A percentile compares a stretch with the other conserved stretches of the same genome.
Conservation (phyloP, 53 echinoderm and acorn worm species). For the Paracentrotus lividus region DNA sequence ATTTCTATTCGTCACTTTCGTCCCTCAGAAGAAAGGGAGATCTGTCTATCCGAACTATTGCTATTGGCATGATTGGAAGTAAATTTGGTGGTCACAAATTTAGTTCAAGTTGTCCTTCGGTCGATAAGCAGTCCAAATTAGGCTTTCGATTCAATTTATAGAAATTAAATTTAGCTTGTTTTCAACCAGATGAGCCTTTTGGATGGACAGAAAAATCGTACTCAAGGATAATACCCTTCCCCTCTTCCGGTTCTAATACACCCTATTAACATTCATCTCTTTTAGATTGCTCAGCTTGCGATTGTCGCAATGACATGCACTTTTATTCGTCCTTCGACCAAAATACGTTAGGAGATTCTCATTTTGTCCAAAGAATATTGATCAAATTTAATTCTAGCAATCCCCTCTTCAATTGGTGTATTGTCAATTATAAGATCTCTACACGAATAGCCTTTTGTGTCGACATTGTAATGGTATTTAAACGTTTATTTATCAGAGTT, state of each 20-base stretch:
- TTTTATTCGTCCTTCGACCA: conserved; percentile 15
- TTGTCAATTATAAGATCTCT: not conserved
- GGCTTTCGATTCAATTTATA: not conserved
- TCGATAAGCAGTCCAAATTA: no score
- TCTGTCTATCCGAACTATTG: no score
- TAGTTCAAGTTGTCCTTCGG: no score
- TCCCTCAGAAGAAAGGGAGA: no score
- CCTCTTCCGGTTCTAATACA: not conserved
- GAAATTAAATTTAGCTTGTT: not conserved
- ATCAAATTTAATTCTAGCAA: conserved; percentile 18
- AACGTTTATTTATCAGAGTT: conserved; percentile 25
- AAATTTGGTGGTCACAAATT: no score
- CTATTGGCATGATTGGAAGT: no score
- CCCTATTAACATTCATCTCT: not conserved
- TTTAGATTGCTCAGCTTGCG: not conserved
- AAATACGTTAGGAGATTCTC: not conserved
- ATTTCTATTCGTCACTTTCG: no score
- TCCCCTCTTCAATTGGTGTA: not conserved
- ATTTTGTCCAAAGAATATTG: not conserved
- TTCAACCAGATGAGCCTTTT: not conserved
- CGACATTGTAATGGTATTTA: conserved; percentile 7
- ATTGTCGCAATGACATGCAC: not conserved
- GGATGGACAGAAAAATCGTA: not conserved
- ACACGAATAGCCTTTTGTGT: not conserved
- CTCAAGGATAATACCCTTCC: not conserved